These are phyloP conservation scores for Rhabditoides inermis DNA, from an alignment of 2,888 invertebrate genomes.

Conservation along the genomic window DNA sequence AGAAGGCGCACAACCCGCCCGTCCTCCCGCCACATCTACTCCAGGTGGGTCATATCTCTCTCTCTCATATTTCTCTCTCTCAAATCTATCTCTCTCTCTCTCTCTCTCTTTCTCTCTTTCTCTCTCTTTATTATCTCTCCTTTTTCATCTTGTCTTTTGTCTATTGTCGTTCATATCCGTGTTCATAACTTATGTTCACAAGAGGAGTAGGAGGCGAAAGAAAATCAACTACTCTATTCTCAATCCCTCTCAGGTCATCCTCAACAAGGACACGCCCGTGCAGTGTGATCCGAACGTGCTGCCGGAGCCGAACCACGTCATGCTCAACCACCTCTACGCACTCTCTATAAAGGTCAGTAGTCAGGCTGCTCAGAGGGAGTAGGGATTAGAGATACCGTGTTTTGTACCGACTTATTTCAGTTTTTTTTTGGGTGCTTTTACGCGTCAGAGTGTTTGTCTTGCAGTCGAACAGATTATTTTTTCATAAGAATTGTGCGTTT, in stretches of 20 bases:
- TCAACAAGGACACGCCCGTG: conserved; percentile 93
- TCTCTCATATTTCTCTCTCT: too few species aligned
- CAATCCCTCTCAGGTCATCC: conserved; percentile 64
- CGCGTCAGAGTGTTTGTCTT: too few species aligned
- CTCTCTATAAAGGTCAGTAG: conserved; percentile 73
- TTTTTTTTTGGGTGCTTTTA: too few species aligned
- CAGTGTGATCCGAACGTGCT: conserved; percentile 96
- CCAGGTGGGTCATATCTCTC: too few species aligned
- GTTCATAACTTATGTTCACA: too few species aligned
- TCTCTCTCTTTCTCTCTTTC: too few species aligned
- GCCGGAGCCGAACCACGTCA: conserved; percentile 99
- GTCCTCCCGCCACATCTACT: conserved; percentile 92
- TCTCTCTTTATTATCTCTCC: too few species aligned
- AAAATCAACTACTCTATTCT: neutral
- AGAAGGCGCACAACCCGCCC: conserved; percentile 85
- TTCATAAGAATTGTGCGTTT: neutral
- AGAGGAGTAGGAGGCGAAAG: neutral
- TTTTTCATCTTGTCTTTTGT: neutral
- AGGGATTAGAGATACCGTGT: neutral
- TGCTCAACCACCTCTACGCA: conserved; percentile 99
- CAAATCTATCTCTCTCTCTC: too few species aligned
- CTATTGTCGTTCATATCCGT: too few species aligned
- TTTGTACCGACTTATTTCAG: too few species aligned
- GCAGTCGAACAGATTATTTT: too few species aligned
- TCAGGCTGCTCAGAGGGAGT: conserved; percentile 35